A percentile compares a stretch with the other conserved stretches of the same genome.
These are phyloP conservation scores for Eciton burchellii DNA, from an alignment of 1,140 invertebrate genomes.

Conservation along the genomic window DNA sequence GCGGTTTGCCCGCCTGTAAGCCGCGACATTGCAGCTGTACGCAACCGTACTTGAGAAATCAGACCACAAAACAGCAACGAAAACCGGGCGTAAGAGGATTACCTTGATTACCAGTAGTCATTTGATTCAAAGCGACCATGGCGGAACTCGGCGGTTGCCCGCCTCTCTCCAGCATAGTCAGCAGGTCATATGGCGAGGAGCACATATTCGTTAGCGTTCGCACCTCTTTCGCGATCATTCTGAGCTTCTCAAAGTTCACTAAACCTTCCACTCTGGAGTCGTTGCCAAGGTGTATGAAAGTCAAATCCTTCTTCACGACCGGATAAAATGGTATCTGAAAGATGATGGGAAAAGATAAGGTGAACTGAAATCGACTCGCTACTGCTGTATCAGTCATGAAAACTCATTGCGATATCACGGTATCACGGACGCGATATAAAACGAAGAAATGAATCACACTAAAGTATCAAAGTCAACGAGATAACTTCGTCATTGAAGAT, in stretches of 20 bases:
- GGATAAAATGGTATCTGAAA: constrained; percentile 97
- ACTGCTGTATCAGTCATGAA: no score
- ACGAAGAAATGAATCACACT: constrained; percentile 6
- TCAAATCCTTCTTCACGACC: constrained; percentile 98
- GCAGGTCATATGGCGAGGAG: constrained; percentile 95
- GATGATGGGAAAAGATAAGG: not conserved
- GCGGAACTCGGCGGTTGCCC: constrained; percentile 94
- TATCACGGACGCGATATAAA: not conserved
- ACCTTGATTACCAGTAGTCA: constrained; percentile 89
- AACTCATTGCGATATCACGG: no score
- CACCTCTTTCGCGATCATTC: constrained; percentile 99
- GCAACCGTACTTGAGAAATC: not conserved
- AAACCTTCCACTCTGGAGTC: constrained; percentile 96
- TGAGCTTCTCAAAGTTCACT: constrained; percentile 99
- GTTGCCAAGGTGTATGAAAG: constrained; percentile 99
- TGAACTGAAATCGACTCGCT: no score
- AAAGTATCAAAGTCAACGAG: not conserved
- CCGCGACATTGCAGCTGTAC: not conserved
- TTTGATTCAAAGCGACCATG: constrained; percentile 95
- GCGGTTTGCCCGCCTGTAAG: constrained; percentile 86
- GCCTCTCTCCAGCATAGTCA: constrained; percentile 93
- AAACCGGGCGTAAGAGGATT: constrained; percentile 24
- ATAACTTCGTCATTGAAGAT: constrained; percentile 4
- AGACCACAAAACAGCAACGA: not conserved
- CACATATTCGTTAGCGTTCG: constrained; percentile 97